Conservation (phyloP, 2,797 vertebrate genomes). For the Lepilemur ruficaudatus region DNA sequence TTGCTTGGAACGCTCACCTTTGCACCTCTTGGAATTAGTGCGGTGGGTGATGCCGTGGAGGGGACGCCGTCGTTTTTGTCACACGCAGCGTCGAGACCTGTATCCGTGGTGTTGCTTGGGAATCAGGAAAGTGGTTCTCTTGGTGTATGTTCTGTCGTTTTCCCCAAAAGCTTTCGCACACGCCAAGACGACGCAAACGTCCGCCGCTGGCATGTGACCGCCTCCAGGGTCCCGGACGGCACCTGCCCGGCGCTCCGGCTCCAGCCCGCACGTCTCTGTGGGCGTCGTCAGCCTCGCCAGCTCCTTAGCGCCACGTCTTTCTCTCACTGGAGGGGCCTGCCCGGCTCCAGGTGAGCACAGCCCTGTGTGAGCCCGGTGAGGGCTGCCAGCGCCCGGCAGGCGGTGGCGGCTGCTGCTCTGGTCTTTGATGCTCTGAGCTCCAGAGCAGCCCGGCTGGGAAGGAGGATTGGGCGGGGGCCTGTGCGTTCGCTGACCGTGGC, state of each 20-base stretch:
- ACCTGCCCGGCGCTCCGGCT: rapidly evolving
- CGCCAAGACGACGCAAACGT: rapidly evolving
- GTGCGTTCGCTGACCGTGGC: rapidly evolving
- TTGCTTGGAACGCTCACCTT: background rate
- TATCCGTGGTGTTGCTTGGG: rapidly evolving
- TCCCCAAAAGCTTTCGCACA: background rate
- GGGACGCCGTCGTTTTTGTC: rapidly evolving
- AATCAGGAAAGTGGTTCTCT: background rate
- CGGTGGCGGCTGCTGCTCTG: rapidly evolving
- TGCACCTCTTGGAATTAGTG: rapidly evolving
- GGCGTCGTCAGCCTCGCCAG: rapidly evolving
- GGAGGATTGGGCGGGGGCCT: rapidly evolving
- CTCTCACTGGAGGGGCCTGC: background rate
- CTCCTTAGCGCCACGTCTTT: rapidly evolving
- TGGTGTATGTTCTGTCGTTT: background rate
- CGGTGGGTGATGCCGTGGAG: rapidly evolving
- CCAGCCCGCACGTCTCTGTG: rapidly evolving
- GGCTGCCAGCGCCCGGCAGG: rapidly evolving
- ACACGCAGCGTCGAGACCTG: rapidly evolving
- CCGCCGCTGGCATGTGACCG: rapidly evolving
- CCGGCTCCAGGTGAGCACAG: background rate
- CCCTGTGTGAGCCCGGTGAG: rapidly evolving
- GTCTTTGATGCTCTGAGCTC: background rate
- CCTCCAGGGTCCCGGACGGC: background rate
- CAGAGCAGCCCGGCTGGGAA: no score